These are phyloP conservation scores for Sminthurides bifidus DNA, from an alignment of 1,140 invertebrate genomes.

Conservation along the genomic window DNA sequence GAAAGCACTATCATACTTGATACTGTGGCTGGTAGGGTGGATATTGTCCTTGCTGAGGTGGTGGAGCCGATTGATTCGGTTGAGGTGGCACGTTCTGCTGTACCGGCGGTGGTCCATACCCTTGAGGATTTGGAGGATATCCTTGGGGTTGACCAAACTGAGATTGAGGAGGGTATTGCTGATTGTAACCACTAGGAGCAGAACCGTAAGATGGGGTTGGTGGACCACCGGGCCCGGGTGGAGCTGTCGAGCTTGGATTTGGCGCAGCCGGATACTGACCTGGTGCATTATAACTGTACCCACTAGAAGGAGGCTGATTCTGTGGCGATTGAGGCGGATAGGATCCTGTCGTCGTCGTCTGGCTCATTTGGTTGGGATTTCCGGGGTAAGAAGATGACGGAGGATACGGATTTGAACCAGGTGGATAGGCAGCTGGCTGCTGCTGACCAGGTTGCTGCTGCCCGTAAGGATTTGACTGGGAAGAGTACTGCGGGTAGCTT, in stretches of 20 bases:
- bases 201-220: constrained; percentile 8
- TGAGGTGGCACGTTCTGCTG: constrained; percentile 9
- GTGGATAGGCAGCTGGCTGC: constrained; percentile 19
- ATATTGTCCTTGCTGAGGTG: constrained; percentile 21
- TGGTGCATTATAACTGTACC: neutral
- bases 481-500: constrained; percentile 30
- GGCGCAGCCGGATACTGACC: constrained; percentile 1
- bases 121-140: constrained; percentile 16
- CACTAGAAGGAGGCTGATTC: constrained; percentile 5
- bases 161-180: constrained; percentile 18
- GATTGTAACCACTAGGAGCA: constrained; percentile 10
- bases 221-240: neutral
- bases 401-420: constrained; percentile 7
- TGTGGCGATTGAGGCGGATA: constrained; percentile 9
- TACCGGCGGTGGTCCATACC: constrained; percentile 8
- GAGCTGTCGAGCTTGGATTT: neutral
- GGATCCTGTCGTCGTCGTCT: constrained; percentile 8
- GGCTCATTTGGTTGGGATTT: constrained; percentile 11
- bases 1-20: constrained; percentile 7
- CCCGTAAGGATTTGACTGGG: constrained; percentile 33
- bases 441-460: constrained; percentile 26
- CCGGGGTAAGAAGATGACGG: constrained; percentile 14
- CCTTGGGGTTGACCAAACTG: constrained; percentile 19
- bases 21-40: constrained; percentile 24
- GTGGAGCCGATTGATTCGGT: constrained; percentile 13